Base-by-base conservation (phyloP, 2,797 vertebrate genomes). In the Arrhamphus sclerolepis region DNA sequence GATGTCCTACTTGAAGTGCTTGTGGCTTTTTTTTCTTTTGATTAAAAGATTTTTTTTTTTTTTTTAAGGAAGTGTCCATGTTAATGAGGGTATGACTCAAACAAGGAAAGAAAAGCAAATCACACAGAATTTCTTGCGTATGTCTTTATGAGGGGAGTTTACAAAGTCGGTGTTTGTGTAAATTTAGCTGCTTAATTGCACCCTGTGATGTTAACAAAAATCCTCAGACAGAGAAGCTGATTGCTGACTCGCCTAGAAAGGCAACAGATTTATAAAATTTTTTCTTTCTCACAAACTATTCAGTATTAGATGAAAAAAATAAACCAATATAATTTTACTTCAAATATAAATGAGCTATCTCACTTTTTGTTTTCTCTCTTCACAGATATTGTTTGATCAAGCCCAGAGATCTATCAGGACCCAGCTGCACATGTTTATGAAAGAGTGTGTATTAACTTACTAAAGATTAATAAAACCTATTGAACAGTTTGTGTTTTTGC, bases 371-470 rank as follows among this genome's bases (percentile, higher is more conserved):
- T 52, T 54, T 70, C 65, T 76, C 83, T 85, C 46, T 86, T 44
- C 85, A 82, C 93, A 99, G 97, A 99, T 98, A 84, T 91, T 99
- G 28, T 98, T 99, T 78, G 97, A 99, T 85, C 97, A 98, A 86
- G 97, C 95, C 59, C 97, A 98, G 90, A 94, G 96, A 92, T 97
- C 97, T 29, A 97, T 99, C 90, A 99, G 97, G 90, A 94, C 92
- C 41, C 97, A 99, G 44, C 96, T 98, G 87, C 96, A 96, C 84
- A 94, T 92, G n/a, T 99, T 99, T 47, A 93, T 99, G 50, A 97
- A 98, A 94, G 97, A 99, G 96, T 98, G 90, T 96, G 97, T 97
- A 77, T 73, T 19, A 46, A 46, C 11, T 59, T 20, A 53, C 13
- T 17, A 2, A 39, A 24, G 24, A 49, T 26, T 9, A 50, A 52